Conservation (phyloP, 2,113 vertebrate species). For the Actinemys pallida region DNA sequence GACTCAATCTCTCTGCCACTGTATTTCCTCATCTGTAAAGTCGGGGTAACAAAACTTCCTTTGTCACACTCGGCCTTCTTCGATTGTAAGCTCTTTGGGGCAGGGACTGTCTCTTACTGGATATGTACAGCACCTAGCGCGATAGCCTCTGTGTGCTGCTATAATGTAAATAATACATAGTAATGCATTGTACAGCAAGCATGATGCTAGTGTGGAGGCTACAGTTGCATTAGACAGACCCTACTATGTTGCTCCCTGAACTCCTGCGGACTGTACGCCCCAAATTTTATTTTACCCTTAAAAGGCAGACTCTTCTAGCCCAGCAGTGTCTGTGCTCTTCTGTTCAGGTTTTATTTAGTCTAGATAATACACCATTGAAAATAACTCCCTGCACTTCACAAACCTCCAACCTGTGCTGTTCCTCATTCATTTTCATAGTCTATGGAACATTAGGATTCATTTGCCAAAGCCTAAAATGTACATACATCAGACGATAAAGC, state of each 20-base stretch:
- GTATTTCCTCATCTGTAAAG: neutral
- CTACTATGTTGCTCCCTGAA: neutral
- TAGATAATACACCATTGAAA: neutral
- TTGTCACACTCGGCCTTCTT: neutral
- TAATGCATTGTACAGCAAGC: neutral
- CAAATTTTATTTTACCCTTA: neutral
- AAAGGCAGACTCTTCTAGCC: neutral
- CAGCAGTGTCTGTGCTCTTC: neutral
- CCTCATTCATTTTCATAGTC: neutral
- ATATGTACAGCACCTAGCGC: neutral
- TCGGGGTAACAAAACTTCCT: neutral
- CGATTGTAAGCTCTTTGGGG: neutral
- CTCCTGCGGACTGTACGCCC: neutral
- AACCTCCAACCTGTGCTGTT: neutral
- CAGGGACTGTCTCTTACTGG: neutral
- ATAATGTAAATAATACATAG: fast-evolving
- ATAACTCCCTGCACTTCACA: neutral
- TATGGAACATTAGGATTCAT: neutral
- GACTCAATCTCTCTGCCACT: neutral
- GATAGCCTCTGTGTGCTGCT: neutral
- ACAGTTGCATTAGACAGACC: neutral
- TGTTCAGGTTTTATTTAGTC: neutral
- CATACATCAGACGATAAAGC: neutral
- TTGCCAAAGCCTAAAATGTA: neutral
- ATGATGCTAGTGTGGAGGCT: neutral